Conservation (phyloP, 1,140 invertebrate species). For the Steinernema khuongi region DNA sequence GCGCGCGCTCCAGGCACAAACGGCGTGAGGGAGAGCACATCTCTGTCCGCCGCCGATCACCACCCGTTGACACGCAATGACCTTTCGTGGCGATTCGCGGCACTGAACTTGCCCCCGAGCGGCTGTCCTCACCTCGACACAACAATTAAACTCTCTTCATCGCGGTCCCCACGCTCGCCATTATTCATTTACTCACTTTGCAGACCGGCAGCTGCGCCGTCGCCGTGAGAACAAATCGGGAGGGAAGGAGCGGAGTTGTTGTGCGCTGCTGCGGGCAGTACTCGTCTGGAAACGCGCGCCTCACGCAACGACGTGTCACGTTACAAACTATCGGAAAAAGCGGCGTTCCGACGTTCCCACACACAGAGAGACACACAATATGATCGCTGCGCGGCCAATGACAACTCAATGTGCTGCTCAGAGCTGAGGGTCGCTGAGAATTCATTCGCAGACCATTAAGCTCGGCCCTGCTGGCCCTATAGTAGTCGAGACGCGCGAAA, state of each 20-base stretch:
- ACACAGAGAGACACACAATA: not conserved
- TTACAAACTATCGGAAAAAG: not conserved
- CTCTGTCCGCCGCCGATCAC: not conserved
- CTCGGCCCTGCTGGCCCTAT: not conserved
- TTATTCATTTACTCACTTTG: not conserved
- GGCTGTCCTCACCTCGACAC: not conserved
- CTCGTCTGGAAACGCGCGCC: not conserved
- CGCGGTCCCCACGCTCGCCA: not conserved
- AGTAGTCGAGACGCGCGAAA: constrained; percentile 12
- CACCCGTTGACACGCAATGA: not conserved
- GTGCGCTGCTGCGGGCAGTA: not conserved
- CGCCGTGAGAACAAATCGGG: not conserved
- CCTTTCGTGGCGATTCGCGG: not conserved
- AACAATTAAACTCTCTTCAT: not conserved
- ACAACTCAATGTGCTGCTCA: constrained; percentile 13
- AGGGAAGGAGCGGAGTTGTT: not conserved
- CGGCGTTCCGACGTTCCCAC: not conserved
- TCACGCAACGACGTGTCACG: constrained; percentile 5
- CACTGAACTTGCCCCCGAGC: not conserved
- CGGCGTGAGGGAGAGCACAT: too few relatives aligned
- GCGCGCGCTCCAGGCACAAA: too few relatives aligned
- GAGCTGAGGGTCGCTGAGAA: constrained; percentile 3
- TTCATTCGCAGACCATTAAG: constrained; percentile 14
- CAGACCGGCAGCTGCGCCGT: not conserved
- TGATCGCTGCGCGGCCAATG: not conserved